Base-by-base conservation (phyloP, 2,797 vertebrate genomes). In the Neostethus bicornis region DNA sequence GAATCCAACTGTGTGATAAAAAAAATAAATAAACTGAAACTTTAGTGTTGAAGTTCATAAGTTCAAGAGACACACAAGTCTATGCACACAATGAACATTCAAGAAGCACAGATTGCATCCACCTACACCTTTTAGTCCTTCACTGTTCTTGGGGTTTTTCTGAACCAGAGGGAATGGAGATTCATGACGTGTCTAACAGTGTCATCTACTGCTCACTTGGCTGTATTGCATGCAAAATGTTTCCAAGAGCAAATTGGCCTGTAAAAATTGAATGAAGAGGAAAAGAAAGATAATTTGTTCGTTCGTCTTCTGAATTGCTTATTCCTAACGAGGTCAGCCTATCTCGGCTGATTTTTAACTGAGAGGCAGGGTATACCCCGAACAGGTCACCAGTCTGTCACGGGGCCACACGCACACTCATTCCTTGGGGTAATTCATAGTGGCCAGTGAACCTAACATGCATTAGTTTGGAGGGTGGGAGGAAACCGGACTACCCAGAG, bases 161-260 rank as follows among this genome's bases (percentile, higher is more conserved):
- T 4, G 13, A 28, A 7, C 17, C 39, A 45, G 34, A 32, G 2
- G 14, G 17, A 20, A 4, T 19, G 50, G 24, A 32, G 47, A n/a
- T 25, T 45, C 25, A 79, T 66, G 70, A 56, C 50, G 71, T 77
- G 83, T 76, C 50, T 66, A 81, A 86, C 84, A 67, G 46, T 70
- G 74, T 75, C 13, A 81, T 88, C 88, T 89, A 73, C 80, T 85
- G 87, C 35, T 77, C 60, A 35, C 9, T 34, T 16, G 6, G 2
- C 32, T 5, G 44, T 35, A 80, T 65, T 84, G 59, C 85, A 54
- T 19, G 31, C 1, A 17, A 0, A n/a, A 38, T 26, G 41, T 24
- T 35, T 14, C 29, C 32, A 16, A 13, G 47, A n/a, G n/a, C n/a
- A n/a, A n/a, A n/a, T n/a, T n/a, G n/a, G n/a, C n/a, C n/a, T 32